Evolutionary conservation across 1,140 invertebrate species (phyloP), one percentile per base, ranked within the genome.

Genomic region (Aplysia californica): DNA sequence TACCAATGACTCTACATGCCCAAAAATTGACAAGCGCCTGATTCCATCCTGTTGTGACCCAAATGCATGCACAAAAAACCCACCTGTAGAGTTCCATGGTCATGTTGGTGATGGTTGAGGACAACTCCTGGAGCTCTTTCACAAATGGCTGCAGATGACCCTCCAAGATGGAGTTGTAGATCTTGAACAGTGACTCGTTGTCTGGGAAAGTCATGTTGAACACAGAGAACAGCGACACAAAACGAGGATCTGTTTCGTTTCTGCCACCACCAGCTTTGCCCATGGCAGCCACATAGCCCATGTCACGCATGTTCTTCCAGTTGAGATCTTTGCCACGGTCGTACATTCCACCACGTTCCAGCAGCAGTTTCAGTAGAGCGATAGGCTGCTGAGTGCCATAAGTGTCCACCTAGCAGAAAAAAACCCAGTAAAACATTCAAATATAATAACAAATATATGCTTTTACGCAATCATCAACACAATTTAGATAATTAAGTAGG

Each of bases 331-430:
- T 96, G n/a, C 94, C 95, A 69, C 95, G 89, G 89, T 96, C 95
- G 87, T 96, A 97, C 82, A 96, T 93, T 31, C 96, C 96, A 77
- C 94, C 94, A 81, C 93, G 93, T 88, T 97, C 96, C 59, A 97
- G 92, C 1, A 97, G 87, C 26, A 97, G 87, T 88, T 97, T 97
- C 0, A 98, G 89, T 10, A 97, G 87, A 0, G 96, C 96, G 78
- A 97, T 96, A 0, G 96, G 96, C 84, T 97, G 96, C 88, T 97
- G 96, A 0, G 95, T 97, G 1, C 96, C 96, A 85, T 97, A 97
- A 0, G 93, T 94, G 86, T 94, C 95, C 81, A 91, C 91, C 91
- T 91, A 66, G 70, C 80, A 74, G 61, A 58, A 58, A 75, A 77
- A 31, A 75, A 64, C n/a, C n/a, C n/a, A n/a, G n/a, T n/a, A n/a